phyloP scores from a whole-genome alignment of 2,797 vertebrate genomes.

The Cottoperca gobio region DNA sequence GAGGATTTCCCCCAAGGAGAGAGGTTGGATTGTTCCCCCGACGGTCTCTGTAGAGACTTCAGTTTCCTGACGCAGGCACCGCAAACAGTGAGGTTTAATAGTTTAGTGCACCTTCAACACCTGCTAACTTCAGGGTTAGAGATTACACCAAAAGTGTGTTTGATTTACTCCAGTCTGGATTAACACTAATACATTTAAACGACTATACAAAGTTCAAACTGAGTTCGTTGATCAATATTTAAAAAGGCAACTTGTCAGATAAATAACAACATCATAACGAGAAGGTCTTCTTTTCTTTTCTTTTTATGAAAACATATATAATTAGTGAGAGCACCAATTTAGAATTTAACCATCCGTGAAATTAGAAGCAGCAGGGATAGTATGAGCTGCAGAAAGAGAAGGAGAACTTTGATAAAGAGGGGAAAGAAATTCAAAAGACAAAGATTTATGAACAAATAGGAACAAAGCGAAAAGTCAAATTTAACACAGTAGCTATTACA shows the following conservation, averaged over 20 bases:
- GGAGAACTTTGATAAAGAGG: not conserved
- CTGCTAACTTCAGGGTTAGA: slow-evolving; percentile 12
- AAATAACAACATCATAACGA: slow-evolving; percentile 1
- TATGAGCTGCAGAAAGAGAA: not conserved
- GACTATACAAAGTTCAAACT: not conserved
- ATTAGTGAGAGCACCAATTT: not conserved
- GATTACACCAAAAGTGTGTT: not conserved
- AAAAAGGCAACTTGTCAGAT: slow-evolving; percentile 3
- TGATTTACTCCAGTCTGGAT: slow-evolving; percentile 19
- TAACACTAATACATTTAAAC: not conserved
- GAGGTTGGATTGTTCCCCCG: not conserved
- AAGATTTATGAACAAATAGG: not conserved
- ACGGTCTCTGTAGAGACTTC: not conserved
- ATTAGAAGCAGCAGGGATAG: slow-evolving; percentile 1
- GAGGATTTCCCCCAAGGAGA: slow-evolving; percentile 6
- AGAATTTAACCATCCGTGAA: slow-evolving; percentile 41
- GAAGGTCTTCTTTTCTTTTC: slow-evolving; percentile 14
- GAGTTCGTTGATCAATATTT: slow-evolving; percentile 3
- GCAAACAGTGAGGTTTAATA: slow-evolving; percentile 13
- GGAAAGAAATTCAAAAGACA: not conserved
- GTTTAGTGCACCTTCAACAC: slow-evolving; percentile 11
- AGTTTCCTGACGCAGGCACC: not conserved
- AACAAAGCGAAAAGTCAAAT: not conserved
- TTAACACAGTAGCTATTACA: not conserved
- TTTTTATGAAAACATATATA: slow-evolving; percentile 1